A percentile compares a stretch with the other conserved stretches of the same genome.
Conservation (phyloP, 2,888 invertebrate species). For the Rapana venosa region DNA sequence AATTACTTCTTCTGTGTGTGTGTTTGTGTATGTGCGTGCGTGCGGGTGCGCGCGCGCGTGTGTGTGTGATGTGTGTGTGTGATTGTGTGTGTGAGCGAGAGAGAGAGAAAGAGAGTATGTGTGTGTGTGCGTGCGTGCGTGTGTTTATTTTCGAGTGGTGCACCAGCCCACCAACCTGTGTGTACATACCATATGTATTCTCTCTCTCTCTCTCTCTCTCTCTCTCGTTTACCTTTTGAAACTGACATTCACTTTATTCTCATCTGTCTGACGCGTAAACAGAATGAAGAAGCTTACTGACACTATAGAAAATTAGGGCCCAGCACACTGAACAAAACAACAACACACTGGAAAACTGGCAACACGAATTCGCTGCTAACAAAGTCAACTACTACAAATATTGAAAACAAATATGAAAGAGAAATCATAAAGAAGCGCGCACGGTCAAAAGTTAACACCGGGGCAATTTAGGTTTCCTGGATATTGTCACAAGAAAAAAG, state of each 20-base stretch:
- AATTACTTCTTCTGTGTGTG: background rate
- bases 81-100: background rate
- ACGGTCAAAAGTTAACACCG: too few relatives aligned
- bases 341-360: too few relatives aligned
- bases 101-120: background rate
- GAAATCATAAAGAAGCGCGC: too few relatives aligned
- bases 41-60: background rate
- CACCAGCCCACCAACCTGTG: background rate
- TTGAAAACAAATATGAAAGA: too few relatives aligned
- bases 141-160: background rate
- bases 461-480: too few relatives aligned
- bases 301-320: too few relatives aligned
- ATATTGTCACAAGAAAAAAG: too few relatives aligned
- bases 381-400: too few relatives aligned
- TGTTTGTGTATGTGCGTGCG: background rate
- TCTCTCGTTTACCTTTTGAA: background rate
- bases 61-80: slow-evolving; percentile 6
- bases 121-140: background rate
- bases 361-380: too few relatives aligned
- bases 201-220: background rate
- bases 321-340: too few relatives aligned
- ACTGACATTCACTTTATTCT: background rate
- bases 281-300: background rate
- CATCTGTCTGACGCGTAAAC: background rate
- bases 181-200: background rate